Percentiles rank a stretch among this genome's conserved stretches.
phyloP scores from a whole-genome alignment of 2,888 invertebrate species.

The Chesias legatella region DNA sequence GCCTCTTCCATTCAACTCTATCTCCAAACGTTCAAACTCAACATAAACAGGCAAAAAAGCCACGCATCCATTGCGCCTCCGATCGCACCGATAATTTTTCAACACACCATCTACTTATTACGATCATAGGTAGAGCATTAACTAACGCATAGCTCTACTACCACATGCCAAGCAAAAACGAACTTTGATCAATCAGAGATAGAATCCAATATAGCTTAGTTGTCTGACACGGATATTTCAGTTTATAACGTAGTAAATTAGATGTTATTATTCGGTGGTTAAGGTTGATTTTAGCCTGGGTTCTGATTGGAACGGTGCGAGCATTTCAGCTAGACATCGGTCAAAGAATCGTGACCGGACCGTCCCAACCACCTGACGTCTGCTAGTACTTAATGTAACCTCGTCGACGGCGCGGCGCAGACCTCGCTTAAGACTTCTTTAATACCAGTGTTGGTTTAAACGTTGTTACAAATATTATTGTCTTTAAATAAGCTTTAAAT shows the following conservation, averaged over 20 bases:
- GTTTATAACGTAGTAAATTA: slow-evolving; percentile 21
- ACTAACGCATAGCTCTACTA: slow-evolving; percentile 64
- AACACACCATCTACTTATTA: slow-evolving; percentile 80
- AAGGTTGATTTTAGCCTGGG: slow-evolving; percentile 37
- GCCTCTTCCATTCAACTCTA: slow-evolving; percentile 42
- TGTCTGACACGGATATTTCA: slow-evolving; percentile 17
- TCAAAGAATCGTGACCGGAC: slow-evolving; percentile 76
- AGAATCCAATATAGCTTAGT: slow-evolving; percentile 29
- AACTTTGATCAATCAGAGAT: not conserved
- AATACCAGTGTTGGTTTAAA: slow-evolving; percentile 36
- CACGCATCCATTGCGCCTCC: slow-evolving; percentile 75
- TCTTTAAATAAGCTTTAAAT: not conserved
- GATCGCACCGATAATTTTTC: slow-evolving; percentile 79
- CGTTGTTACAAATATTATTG: slow-evolving; percentile 18
- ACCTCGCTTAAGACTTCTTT: slow-evolving; percentile 60
- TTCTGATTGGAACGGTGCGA: slow-evolving; percentile 33
- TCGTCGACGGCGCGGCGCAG: slow-evolving; percentile 42
- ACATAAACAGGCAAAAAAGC: slow-evolving; percentile 76
- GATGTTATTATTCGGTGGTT: slow-evolving; percentile 3
- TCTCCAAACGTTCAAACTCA: slow-evolving; percentile 53
- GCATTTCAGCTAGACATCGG: slow-evolving; percentile 71
- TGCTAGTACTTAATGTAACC: slow-evolving; percentile 67
- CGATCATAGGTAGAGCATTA: slow-evolving; percentile 77
- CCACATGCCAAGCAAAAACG: slow-evolving; percentile 34
- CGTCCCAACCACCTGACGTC: slow-evolving; percentile 76